These are phyloP conservation scores for Malthinus seriepunctatus DNA, from an alignment of 2,888 invertebrate species.

Conservation along the genomic window DNA sequence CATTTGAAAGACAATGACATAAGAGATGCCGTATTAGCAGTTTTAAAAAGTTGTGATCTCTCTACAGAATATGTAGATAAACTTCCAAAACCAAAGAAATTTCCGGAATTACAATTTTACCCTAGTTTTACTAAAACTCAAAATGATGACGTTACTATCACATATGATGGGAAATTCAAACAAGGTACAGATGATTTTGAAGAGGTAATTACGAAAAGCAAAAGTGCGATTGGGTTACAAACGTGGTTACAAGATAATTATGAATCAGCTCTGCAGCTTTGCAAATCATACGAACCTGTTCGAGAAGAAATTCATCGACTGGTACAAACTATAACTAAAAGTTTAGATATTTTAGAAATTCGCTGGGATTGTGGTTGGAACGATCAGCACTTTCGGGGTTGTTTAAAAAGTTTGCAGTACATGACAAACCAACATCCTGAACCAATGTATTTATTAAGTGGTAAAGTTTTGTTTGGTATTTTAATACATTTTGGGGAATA, in stretches of 20 bases:
- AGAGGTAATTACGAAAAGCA: conserved; percentile 53
- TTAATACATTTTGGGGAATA: no score
- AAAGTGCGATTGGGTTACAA: conserved; percentile 51
- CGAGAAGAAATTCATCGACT: conserved; percentile 75
- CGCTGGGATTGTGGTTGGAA: conserved; percentile 88
- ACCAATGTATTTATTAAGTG: conserved; percentile 69
- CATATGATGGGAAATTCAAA: no score
- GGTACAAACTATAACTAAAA: conserved; percentile 61
- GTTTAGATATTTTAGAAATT: conserved; percentile 63
- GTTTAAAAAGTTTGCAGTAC: conserved; percentile 79
- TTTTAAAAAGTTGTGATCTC: conserved; percentile 80
- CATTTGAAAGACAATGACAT: conserved; percentile 70
- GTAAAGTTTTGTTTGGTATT: conserved; percentile 42
- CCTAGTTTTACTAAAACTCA: conserved; percentile 8
- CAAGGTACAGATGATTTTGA: conserved; percentile 56
- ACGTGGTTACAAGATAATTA: conserved; percentile 77
- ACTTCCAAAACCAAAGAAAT: conserved; percentile 57
- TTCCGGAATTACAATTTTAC: background rate
- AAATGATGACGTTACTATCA: background rate
- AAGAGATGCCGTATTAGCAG: conserved; percentile 72
- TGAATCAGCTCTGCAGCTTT: conserved; percentile 66
- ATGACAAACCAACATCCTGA: conserved; percentile 75
- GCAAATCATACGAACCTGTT: conserved; percentile 66
- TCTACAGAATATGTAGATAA: conserved; percentile 86
- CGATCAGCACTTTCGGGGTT: conserved; percentile 87